phyloP scores from a whole-genome alignment of 2,888 invertebrate genomes.

The Epistrophella euchroma region DNA sequence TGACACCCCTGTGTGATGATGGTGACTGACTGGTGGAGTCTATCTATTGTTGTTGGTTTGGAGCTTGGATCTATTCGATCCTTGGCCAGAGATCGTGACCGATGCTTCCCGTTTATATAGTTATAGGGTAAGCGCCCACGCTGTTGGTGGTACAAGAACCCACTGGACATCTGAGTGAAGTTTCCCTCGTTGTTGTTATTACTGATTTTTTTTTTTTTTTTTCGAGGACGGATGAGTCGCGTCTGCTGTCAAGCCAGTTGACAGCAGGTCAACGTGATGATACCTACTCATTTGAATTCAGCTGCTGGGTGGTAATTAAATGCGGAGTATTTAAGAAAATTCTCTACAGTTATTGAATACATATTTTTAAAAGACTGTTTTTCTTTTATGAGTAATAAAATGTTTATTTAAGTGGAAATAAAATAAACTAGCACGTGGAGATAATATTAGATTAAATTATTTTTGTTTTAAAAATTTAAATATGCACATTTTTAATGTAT shows the following conservation, averaged over 20 bases:
- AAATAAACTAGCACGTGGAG: not conserved
- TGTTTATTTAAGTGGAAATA: conserved; percentile 15
- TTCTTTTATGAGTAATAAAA: not conserved
- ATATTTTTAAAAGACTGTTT: not conserved
- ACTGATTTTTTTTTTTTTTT: conserved; percentile 27
- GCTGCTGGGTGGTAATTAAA: conserved; percentile 72
- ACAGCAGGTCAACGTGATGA: conserved; percentile 74
- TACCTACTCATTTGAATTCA: conserved; percentile 69
- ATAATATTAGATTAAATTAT: not conserved
- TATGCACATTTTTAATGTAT: not conserved
- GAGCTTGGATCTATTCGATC: conserved; percentile 45
- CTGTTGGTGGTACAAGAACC: conserved; percentile 67
- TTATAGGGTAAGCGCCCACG: conserved; percentile 55
- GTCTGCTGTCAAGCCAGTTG: conserved; percentile 65
- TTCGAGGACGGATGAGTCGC: conserved; percentile 62
- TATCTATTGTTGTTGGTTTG: conserved; percentile 38
- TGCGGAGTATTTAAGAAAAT: conserved; percentile 62
- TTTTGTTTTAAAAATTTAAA: not conserved
- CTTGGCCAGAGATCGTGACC: conserved; percentile 72
- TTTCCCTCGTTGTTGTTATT: conserved; percentile 58
- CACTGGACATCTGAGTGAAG: conserved; percentile 71
- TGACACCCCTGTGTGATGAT: not conserved
- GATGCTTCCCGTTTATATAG: conserved; percentile 65
- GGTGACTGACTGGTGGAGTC: conserved; percentile 14
- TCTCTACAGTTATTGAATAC: conserved; percentile 42